Evolutionary conservation across 1,140 invertebrate species (phyloP).

Genomic region (Ostrea denselamellosa): DNA sequence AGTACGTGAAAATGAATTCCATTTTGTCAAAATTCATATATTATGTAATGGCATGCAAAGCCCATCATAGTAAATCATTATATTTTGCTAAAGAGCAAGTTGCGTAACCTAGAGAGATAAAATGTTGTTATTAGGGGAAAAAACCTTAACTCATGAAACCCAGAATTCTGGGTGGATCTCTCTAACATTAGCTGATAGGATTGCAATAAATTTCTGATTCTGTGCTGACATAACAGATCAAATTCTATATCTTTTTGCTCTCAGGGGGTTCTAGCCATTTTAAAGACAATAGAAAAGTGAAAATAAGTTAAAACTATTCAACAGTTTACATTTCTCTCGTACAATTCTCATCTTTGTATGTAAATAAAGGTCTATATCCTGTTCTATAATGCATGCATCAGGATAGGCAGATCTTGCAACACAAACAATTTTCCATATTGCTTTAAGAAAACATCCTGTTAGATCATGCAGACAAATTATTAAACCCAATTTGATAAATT

Average conservation of each 20-base stretch:
- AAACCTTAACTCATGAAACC: neutral
- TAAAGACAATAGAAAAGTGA: neutral
- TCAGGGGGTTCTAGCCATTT: neutral
- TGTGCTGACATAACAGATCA: neutral
- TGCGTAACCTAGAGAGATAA: too few species aligned
- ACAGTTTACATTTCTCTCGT: neutral
- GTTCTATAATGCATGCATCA: neutral
- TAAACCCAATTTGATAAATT: neutral
- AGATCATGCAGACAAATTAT: neutral
- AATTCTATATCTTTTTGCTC: neutral
- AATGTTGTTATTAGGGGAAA: too few species aligned
- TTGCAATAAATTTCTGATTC: neutral
- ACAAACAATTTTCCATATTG: neutral
- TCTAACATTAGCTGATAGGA: neutral
- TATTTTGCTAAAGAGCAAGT: too few species aligned
- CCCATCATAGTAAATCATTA: neutral
- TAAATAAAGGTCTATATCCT: constrained; percentile 7
- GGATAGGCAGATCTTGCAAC: neutral
- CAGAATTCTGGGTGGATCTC: neutral
- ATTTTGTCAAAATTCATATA: neutral
- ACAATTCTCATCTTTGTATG: neutral
- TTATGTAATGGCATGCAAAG: neutral
- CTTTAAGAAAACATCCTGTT: constrained; percentile 11
- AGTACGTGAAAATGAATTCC: too few species aligned
- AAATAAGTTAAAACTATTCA: neutral